Evolutionary conservation across 2,888 invertebrate genomes (phyloP).

Genomic region (Eristalinus sepulchralis): DNA sequence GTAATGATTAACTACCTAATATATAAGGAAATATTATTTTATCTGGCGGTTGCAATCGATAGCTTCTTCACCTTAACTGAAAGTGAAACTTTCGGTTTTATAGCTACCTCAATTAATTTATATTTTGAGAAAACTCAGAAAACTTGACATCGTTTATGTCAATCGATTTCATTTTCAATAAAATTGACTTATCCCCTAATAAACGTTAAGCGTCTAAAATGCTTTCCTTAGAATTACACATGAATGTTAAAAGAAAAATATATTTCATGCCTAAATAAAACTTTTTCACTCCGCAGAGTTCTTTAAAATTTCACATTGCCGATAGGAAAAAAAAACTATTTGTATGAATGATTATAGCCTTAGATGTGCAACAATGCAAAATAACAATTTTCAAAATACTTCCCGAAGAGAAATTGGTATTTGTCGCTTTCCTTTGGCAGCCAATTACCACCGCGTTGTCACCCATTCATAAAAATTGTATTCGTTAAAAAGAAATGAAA

Average conservation of each 20-base stretch:
- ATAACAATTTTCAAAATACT: background rate
- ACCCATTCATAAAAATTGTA: conserved; percentile 26
- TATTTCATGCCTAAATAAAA: background rate
- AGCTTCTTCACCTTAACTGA: background rate
- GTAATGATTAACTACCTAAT: background rate
- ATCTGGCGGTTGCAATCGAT: background rate
- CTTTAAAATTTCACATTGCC: background rate
- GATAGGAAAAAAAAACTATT: background rate
- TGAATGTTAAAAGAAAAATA: too few relatives aligned
- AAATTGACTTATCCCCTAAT: too few relatives aligned
- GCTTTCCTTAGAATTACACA: too few relatives aligned
- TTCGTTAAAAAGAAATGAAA: conserved; percentile 8
- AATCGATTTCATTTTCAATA: background rate
- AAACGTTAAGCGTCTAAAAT: too few relatives aligned
- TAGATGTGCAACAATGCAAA: background rate
- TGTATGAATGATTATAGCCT: background rate
- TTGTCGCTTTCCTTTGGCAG: conserved; percentile 27
- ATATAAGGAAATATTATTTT: background rate
- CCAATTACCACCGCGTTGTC: conserved; percentile 44
- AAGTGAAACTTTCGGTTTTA: too few relatives aligned
- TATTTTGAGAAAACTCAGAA: background rate
- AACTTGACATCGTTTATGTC: background rate
- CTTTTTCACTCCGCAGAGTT: background rate
- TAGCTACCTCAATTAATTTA: background rate
- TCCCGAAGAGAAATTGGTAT: conserved; percentile 28